phyloP scores from a whole-genome alignment of 2,113 vertebrate species.

The Neopipo cinnamomea region DNA sequence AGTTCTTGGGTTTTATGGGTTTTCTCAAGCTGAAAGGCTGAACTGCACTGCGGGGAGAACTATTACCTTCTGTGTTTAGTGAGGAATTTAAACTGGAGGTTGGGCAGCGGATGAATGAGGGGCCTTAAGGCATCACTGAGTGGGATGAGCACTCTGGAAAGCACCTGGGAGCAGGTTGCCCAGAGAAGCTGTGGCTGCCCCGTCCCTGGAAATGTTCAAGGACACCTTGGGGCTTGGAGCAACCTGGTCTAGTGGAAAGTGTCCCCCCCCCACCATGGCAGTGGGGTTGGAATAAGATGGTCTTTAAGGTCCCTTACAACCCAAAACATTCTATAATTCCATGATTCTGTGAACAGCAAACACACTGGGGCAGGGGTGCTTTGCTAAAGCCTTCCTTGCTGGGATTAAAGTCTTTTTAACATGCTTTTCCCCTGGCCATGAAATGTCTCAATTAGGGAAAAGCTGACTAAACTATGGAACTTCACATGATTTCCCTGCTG shows the following conservation, averaged over 20 bases:
- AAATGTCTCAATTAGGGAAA: background rate
- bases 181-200: background rate
- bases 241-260: background rate
- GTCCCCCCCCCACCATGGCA: background rate
- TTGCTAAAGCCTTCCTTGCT: background rate
- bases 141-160: background rate
- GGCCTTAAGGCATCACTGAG: background rate
- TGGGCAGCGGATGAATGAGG: accelerated
- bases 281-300: accelerated
- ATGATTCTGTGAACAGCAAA: background rate
- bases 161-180: background rate
- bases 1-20: background rate
- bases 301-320: background rate
- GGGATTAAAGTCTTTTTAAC: background rate
- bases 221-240: accelerated
- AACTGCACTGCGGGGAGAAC: background rate
- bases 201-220: background rate
- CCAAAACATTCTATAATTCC: background rate
- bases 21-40: background rate
- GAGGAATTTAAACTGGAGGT: background rate
- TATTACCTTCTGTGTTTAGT: background rate
- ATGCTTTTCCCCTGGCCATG: background rate
- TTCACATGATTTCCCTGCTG: background rate
- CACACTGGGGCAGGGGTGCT: background rate
- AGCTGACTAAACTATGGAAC: background rate